Evolutionary conservation across 1,140 invertebrate species (phyloP), one percentile per base, ranked within the genome.

Genomic region (Cataglyphis hispanica): DNA sequence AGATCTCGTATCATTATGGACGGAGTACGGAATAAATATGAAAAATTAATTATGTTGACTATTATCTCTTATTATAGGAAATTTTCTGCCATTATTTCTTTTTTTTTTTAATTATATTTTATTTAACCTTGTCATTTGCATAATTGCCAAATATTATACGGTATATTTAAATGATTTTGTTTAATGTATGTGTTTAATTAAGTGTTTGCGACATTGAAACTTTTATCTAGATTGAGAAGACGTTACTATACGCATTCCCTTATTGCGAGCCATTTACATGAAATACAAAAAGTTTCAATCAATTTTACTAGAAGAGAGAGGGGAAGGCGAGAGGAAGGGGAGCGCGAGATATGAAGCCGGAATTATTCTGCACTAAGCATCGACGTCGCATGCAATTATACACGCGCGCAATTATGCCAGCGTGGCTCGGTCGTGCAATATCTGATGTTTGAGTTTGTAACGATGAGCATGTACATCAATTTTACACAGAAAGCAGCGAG

Each of bases 211-310:
- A 58, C 19, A 27, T 81, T 8, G 61, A 22, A 77, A 66, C 2
- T 70, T 60, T 56, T 60, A 70, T 43, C 11, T 58, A 25, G 2
- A 67, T 75, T 75, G 53, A 6, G 4, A 67, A n/a, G n/a, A 37
- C 8, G 13, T 16, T n/a, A 58, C 2, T 34, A 50, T 50, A 19
- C 53, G 37, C 11, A 37, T 69, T 58, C 25, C n/a, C 10, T n/a
- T 70, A 58, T 72, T 58, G 64, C 22, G 19, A 27, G 25, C 34
- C 8, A 66, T 58, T 58, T 81, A 43, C 34, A 81, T 72, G 37
- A 70, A 60, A 70, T 70, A 58, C 58, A 70, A 81, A 81, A 81
- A 81, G 50, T 72, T 81, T 81, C 37, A 81, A 81, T 70, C 34
- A 81, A 81, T 34, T 50, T 70, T 43, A 72, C 25, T 10, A 34